Base-by-base conservation (phyloP, 2,797 vertebrate genomes). In the Sphaeramia orbicularis region DNA sequence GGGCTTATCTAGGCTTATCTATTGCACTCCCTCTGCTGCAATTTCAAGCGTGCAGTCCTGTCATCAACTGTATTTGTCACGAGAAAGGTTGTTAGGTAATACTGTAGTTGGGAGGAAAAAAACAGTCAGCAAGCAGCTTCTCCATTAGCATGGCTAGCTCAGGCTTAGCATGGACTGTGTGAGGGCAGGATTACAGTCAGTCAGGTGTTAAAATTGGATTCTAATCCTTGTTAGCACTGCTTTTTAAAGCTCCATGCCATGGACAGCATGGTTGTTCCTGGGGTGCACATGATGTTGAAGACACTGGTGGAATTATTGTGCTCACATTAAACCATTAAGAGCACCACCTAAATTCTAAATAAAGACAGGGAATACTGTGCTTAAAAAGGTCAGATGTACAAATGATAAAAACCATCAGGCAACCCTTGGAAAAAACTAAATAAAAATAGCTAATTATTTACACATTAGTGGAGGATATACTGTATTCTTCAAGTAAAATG, bases 151-250 rank as follows among this genome's bases (percentile, higher is more conserved):
- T 84, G 85, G 80, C 85, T 89, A 87, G 80, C 73, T 62, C 64
- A 76, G 80, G 87, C 86, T 92, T 93, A 91, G 72, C 79, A 75
- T 84, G 68, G 72, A 65, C 85, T 86, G 75, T 87, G 84, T 79
- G 73, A 67, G 73, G 70, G 71, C 70, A 85, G 93, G 93, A 94
- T 94, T 94, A 94, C 89, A 80, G 80, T 88, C 78, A 90, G 89
- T 88, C 78, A 90, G 89, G 92, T 93, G 92, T 93, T 92, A 94
- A 94, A 94, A 93, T 92, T 90, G 91, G 90, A 93, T 83, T 74
- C 74, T 94, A 94, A 94, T 93, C 94, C 89, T 81, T 44, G 78
- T 84, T 89, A 88, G 88, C 71, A 45, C 60, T 90, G 84, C 91
- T 92, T 92, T 94, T 85, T 88, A 88, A 91, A 93, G 86, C 83